phyloP scores from a whole-genome alignment of 2,888 invertebrate species.

The Euplexia lucipara region DNA sequence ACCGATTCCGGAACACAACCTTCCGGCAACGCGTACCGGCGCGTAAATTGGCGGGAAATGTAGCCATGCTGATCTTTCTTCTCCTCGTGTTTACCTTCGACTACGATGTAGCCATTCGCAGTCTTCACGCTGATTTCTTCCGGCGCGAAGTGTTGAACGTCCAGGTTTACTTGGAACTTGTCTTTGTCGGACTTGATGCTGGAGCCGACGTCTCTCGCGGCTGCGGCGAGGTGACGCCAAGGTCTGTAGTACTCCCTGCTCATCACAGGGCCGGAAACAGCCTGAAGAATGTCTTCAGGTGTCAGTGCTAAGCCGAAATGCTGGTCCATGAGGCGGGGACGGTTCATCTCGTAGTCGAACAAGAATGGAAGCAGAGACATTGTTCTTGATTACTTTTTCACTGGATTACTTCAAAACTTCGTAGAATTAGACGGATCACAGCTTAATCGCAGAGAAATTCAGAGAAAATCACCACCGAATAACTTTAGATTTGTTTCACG shows the following conservation, averaged over 20 bases:
- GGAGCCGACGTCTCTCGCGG: constrained; percentile 88
- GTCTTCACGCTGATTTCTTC: constrained; percentile 95
- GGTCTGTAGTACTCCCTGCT: constrained; percentile 78
- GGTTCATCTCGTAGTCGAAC: constrained; percentile 79
- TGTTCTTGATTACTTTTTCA: constrained; percentile 48
- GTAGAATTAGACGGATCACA: constrained; percentile 1
- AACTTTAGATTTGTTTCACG: constrained; percentile 31
- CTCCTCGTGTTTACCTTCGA: constrained; percentile 95
- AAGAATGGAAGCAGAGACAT: constrained; percentile 90
- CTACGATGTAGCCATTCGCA: constrained; percentile 92
- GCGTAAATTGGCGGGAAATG: constrained; percentile 94
- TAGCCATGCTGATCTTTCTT: constrained; percentile 94
- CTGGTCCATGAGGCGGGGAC: constrained; percentile 85
- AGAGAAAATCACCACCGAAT: constrained; percentile 24
- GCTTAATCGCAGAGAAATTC: constrained; percentile 33
- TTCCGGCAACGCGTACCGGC: constrained; percentile 94
- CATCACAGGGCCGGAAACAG: constrained; percentile 71
- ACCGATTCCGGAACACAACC: constrained; percentile 93
- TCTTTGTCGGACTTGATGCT: constrained; percentile 88
- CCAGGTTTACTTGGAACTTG: constrained; percentile 92
- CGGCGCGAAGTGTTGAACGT: constrained; percentile 94
- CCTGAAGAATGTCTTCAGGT: constrained; percentile 85
- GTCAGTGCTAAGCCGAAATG: constrained; percentile 89
- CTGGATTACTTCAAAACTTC: constrained; percentile 16
- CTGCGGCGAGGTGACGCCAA: constrained; percentile 86